phyloP scores from a whole-genome alignment of 2,113 vertebrate genomes.

The Petaurus breviceps region DNA sequence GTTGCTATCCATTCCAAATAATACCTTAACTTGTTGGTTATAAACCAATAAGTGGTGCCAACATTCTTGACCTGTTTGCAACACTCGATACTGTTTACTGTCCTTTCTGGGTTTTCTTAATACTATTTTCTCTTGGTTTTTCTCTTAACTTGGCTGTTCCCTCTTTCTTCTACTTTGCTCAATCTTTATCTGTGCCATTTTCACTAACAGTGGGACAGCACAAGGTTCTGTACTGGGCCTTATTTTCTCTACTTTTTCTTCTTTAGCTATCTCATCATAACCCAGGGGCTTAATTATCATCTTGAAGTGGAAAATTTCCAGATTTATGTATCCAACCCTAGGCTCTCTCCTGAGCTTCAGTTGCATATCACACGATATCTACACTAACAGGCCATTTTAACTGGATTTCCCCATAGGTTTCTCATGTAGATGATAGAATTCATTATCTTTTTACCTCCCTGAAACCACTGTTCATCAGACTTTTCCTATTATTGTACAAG shows the following conservation, averaged over 20 bases:
- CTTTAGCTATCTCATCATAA: neutral
- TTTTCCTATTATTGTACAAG: neutral
- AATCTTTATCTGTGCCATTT: neutral
- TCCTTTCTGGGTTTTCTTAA: neutral
- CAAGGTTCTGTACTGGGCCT: neutral
- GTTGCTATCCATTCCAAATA: neutral
- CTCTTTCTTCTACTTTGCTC: neutral
- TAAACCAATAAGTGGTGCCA: neutral
- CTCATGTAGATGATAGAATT: neutral
- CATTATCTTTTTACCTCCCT: neutral
- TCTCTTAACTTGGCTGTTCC: neutral
- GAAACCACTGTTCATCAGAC: neutral
- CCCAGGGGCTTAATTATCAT: neutral
- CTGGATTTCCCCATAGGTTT: neutral
- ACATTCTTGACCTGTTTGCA: neutral
- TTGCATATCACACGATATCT: neutral
- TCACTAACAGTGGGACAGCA: neutral
- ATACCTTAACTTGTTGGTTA: neutral
- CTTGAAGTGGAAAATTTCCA: neutral
- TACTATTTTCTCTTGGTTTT: neutral
- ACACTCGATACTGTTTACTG: neutral
- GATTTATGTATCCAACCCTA: neutral
- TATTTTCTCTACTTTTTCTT: neutral
- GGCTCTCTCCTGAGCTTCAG: neutral
- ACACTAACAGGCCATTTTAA: neutral